These are phyloP conservation scores for Labeo catla DNA, from an alignment of 2,113 vertebrate genomes.

Conservation along the genomic window DNA sequence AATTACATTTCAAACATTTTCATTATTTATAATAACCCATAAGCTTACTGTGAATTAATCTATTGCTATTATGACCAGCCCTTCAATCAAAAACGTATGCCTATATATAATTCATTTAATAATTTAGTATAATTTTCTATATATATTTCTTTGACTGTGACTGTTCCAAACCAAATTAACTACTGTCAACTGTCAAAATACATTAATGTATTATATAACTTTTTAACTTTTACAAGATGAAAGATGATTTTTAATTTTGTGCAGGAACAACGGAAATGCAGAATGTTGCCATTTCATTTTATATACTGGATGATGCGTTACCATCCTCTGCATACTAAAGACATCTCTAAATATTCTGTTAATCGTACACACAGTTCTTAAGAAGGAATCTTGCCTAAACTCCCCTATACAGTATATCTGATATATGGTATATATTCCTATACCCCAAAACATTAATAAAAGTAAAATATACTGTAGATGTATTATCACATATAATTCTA, in stretches of 20 bases:
- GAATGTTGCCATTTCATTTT: background rate
- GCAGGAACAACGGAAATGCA: background rate
- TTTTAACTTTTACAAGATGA: no score
- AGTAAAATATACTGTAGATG: background rate
- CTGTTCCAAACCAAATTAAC: background rate
- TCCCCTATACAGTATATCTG: no score
- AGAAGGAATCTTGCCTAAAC: no score
- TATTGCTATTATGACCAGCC: background rate
- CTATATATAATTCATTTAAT: background rate
- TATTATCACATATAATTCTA: background rate
- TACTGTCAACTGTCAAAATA: background rate
- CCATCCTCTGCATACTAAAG: background rate
- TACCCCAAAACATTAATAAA: background rate
- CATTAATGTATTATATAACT: background rate
- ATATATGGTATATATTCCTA: background rate
- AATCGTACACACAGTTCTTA: no score
- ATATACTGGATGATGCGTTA: background rate
- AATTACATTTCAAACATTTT: background rate
- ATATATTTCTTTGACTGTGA: background rate
- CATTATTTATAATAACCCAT: background rate
- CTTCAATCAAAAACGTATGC: background rate
- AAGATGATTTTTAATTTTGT: background rate
- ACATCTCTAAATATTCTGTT: background rate
- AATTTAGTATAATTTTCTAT: background rate
- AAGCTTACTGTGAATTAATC: background rate